Conservation (phyloP, 2,797 vertebrate species). For the Sebastes baramenuke region DNA sequence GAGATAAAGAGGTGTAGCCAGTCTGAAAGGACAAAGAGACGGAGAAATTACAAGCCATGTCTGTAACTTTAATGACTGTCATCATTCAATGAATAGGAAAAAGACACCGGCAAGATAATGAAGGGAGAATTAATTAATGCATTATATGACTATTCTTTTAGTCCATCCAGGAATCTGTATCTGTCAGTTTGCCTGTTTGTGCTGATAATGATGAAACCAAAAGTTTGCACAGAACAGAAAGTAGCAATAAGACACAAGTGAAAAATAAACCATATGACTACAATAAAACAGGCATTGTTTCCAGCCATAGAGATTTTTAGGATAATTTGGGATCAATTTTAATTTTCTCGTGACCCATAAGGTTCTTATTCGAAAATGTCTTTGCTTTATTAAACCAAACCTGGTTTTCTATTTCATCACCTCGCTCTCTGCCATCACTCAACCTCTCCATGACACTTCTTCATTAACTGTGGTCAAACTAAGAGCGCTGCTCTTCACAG, state of each 20-base stretch:
- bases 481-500: slow-evolving; percentile 1
- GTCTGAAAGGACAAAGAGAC: slow-evolving; percentile 14
- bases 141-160: neutral
- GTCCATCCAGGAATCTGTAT: neutral
- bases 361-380: neutral
- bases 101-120: neutral
- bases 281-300: neutral
- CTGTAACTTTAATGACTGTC: slow-evolving; percentile 8
- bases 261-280: neutral
- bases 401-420: slow-evolving; percentile 1
- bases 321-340: neutral
- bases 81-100: slow-evolving; percentile 10
- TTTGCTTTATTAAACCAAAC: neutral
- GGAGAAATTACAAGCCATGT: neutral
- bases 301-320: neutral
- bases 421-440: neutral
- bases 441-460: slow-evolving; percentile 1
- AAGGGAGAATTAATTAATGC: neutral
- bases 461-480: slow-evolving; percentile 18
- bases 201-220: neutral
- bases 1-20: slow-evolving; percentile 9
- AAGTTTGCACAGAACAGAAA: neutral
- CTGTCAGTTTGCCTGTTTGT: neutral
- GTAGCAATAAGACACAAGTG: neutral
- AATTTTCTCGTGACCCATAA: neutral